These are phyloP conservation scores for Columbina picui DNA, from an alignment of 2,113 vertebrate genomes.

Conservation along the genomic window DNA sequence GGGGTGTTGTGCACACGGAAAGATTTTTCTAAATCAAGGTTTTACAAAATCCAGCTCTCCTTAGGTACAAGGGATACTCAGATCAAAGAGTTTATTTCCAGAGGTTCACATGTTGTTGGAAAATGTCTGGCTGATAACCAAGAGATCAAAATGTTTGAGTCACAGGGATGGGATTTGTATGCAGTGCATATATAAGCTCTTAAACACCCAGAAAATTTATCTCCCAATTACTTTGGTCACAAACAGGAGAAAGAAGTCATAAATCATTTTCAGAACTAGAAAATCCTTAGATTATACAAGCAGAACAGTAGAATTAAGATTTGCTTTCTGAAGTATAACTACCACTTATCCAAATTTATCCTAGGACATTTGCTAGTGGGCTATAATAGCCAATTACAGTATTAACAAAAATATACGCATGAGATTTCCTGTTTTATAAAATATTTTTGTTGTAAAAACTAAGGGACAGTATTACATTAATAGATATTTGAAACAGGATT, in stretches of 20 bases:
- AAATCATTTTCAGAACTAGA: neutral
- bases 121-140: neutral
- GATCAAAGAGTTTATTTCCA: neutral
- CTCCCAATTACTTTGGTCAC: neutral
- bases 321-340: neutral
- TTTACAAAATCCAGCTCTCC: neutral
- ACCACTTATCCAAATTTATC: constrained; percentile 9
- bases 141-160: neutral
- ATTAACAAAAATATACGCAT: constrained; percentile 7
- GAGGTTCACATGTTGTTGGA: neutral
- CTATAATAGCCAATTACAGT: neutral
- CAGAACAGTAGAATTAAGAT: neutral
- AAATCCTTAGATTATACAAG: neutral
- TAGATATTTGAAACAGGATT: neutral
- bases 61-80: neutral
- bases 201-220: neutral
- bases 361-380: neutral
- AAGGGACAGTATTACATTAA: neutral
- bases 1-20: neutral
- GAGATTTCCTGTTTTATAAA: constrained; percentile 8
- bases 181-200: neutral
- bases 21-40: neutral
- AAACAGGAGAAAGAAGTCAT: neutral
- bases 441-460: neutral
- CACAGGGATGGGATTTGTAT: neutral